Evolutionary conservation across 2,797 vertebrate genomes (phyloP).

Genomic region (Artibeus jamaicensis): DNA sequence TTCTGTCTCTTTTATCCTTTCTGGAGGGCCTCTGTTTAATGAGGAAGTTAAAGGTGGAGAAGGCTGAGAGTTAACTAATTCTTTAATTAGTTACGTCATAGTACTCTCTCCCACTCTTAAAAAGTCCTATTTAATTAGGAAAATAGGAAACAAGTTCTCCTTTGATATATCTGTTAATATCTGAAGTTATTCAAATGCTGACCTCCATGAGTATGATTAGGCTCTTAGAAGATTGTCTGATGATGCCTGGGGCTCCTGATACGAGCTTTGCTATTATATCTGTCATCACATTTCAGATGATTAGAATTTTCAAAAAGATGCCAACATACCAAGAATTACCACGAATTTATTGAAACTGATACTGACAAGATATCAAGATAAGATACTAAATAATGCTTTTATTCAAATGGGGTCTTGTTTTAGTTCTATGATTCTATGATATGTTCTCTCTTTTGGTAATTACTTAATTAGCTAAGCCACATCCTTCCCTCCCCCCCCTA

Average conservation of each 20-base stretch:
- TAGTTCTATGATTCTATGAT: not conserved
- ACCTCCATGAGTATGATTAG: not conserved
- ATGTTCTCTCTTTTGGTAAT: not conserved
- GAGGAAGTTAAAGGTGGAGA: not conserved
- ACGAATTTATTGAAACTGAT: not conserved
- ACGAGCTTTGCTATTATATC: not conserved
- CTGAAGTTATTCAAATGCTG: not conserved
- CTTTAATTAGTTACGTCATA: not conserved
- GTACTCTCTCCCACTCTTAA: not conserved
- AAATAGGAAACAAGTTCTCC: constrained; percentile 28
- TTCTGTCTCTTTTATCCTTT: not conserved
- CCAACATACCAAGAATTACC: not conserved
- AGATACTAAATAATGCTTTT: not conserved
- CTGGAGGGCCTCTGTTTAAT: not conserved
- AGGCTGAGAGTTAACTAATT: not conserved
- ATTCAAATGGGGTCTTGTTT: not conserved
- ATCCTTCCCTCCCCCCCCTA: not conserved
- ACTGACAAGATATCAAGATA: not conserved
- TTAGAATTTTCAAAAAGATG: not conserved
- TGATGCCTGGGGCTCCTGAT: not conserved
- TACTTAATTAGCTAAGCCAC: not conserved
- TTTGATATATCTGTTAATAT: not conserved
- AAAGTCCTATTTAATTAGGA: not conserved
- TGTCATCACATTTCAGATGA: not conserved
- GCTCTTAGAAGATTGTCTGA: not conserved